A percentile compares a stretch with the other conserved stretches of the same genome.
Conservation (phyloP, 1,140 invertebrate genomes). For the Brachionus angularis region DNA sequence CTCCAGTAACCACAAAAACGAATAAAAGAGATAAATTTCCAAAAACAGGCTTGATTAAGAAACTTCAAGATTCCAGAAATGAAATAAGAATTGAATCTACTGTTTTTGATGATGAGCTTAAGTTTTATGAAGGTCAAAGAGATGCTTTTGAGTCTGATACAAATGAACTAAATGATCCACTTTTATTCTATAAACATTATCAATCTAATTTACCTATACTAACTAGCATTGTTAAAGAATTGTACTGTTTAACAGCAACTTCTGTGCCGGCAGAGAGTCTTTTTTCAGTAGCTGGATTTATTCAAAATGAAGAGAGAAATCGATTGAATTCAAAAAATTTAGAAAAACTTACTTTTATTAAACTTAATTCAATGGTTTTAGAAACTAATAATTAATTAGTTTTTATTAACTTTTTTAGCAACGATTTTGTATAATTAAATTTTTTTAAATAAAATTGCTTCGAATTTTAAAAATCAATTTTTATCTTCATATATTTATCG, state of each 20-base stretch:
- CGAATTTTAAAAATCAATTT: no score
- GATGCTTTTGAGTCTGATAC: background rate
- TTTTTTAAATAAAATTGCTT: no score
- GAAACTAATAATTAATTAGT: background rate
- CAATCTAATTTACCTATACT: slow-evolving; percentile 8
- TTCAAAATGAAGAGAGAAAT: slow-evolving; percentile 23
- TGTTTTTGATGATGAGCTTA: slow-evolving; percentile 3
- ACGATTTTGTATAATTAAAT: no score
- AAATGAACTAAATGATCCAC: slow-evolving; percentile 1
- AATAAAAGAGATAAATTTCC: background rate
- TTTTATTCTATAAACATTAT: slow-evolving; percentile 15
- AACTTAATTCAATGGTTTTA: background rate
- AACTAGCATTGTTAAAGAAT: slow-evolving; percentile 3
- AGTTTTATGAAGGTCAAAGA: slow-evolving; percentile 9
- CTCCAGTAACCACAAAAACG: background rate
- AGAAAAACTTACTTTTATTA: slow-evolving; percentile 23
- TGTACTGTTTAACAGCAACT: slow-evolving; percentile 14
- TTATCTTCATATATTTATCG: no score
- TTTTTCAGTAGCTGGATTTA: slow-evolving; percentile 5
- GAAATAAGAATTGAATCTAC: background rate
- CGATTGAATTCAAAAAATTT: slow-evolving; percentile 5
- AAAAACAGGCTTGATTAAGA: slow-evolving; percentile 11
- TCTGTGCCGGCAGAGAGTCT: background rate
- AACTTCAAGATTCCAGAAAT: slow-evolving; percentile 16
- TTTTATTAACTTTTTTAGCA: background rate